phyloP scores from a whole-genome alignment of 2,888 invertebrate genomes.

The Callimorpha dominula region DNA sequence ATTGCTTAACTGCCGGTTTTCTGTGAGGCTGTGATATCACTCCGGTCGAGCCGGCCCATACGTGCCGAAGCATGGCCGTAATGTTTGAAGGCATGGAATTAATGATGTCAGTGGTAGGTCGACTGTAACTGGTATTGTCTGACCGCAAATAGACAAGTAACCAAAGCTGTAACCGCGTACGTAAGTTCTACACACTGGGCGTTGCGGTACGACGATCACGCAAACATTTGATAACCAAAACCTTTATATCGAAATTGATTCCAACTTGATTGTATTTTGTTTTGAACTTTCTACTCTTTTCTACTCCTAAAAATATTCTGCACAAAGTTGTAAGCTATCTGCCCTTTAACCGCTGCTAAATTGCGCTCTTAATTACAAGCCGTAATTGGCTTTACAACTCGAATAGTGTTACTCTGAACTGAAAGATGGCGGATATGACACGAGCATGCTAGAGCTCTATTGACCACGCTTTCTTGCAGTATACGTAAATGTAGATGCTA shows the following conservation, averaged over 20 bases:
- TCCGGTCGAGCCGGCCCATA: too few species aligned
- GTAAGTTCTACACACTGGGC: background rate
- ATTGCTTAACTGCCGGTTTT: too few species aligned
- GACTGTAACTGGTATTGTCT: conserved; percentile 55
- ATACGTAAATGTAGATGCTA: background rate
- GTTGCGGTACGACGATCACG: background rate
- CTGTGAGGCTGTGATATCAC: too few species aligned
- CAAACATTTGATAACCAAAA: background rate
- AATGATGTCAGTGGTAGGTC: conserved; percentile 37
- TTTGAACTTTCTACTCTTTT: background rate
- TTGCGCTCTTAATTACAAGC: background rate
- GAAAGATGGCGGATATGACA: background rate
- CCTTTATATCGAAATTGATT: background rate
- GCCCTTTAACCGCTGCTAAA: background rate
- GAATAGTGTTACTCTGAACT: background rate
- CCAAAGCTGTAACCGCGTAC: conserved; percentile 7
- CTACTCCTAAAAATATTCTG: background rate
- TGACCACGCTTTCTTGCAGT: background rate
- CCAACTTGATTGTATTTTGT: background rate
- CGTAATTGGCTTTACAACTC: background rate
- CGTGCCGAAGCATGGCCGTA: too few species aligned
- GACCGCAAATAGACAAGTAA: conserved; percentile 54
- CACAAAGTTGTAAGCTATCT: background rate
- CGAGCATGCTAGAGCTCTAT: background rate
- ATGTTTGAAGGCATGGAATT: too few species aligned